Base-by-base conservation (phyloP, 2,888 invertebrate genomes). In the Sicus ferrugineus region DNA sequence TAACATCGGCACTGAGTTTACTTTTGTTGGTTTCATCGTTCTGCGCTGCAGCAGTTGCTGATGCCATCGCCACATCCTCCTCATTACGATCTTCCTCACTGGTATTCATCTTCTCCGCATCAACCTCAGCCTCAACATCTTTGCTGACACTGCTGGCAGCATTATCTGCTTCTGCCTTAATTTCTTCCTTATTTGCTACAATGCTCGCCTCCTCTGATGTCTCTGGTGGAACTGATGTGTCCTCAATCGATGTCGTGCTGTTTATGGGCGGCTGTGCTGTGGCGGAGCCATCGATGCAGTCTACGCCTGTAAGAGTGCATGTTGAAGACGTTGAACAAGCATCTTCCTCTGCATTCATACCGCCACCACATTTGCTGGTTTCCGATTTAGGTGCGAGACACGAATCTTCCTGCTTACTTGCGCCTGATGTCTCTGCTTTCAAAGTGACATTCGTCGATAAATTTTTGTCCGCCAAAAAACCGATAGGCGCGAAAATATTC, bases 61-160 rank as follows among this genome's bases (percentile, higher is more conserved):
- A 73, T 16, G 73, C 71, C 52, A 59, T 59, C 26, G 23, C 5
- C 11, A 38, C 48, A 48, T 67, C 58, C 3, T 48, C 46, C 19
- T 28, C 11, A 48, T 76, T 75, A n/a, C n/a, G n/a, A n/a, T 80
- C 78, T 31, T 78, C 77, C 48, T 80, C 83, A 70, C 80, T 82
- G 56, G 78, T 81, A 68, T 80, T 80, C 81, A 81, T 81, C 74
- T 78, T 80, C 31, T 83, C 82, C 26, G 74, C 74, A 21, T 6
- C 31, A 3, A 42, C 42, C 23, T 14, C 19, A 16, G 21, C 42
- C 19, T 14, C 54, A 11, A 28, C 2, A 23, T 65, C 16, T 30
- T 65, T 67, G 16, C 16, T 30, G 31, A 19, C 56, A 2, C 21
- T n/a, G 3, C 26, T 38, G 2, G 16, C 54, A 63, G 31, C 21